phyloP scores from a whole-genome alignment of 2,113 vertebrate species.

The Mus pahari region DNA sequence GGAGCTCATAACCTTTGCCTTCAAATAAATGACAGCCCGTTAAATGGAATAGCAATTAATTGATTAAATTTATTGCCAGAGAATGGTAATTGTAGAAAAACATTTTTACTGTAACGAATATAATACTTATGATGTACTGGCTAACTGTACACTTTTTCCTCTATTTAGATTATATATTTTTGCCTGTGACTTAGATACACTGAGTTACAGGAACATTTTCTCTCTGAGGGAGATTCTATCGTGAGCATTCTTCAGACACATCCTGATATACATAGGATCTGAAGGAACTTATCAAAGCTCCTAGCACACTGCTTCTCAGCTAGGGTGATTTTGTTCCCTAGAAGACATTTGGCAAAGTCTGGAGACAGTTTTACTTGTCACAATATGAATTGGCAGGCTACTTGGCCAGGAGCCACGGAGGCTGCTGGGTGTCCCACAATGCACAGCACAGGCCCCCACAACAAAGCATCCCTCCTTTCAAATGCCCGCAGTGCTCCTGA shows the following conservation, averaged over 20 bases:
- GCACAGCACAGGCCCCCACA: background rate
- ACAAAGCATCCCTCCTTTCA: background rate
- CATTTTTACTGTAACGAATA: background rate
- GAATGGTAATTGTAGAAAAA: background rate
- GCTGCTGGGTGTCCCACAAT: background rate
- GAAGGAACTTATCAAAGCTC: constrained; percentile 1
- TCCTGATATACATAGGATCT: background rate
- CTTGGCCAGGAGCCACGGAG: background rate
- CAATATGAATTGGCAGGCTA: background rate
- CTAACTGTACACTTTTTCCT: background rate
- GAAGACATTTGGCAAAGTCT: background rate
- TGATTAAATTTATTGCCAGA: constrained; percentile 5
- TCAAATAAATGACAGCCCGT: background rate
- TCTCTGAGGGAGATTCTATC: background rate
- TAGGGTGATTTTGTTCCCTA: background rate
- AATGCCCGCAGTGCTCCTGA: background rate
- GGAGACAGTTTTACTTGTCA: background rate
- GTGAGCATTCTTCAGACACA: background rate
- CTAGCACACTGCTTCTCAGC: background rate
- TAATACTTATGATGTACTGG: background rate
- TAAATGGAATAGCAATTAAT: constrained; percentile 13
- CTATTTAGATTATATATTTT: background rate
- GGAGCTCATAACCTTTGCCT: background rate
- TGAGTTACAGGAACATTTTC: background rate
- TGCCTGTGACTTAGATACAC: background rate